These are phyloP conservation scores for Cavia porcellus DNA, from an alignment of 2,113 vertebrate species.

Conservation along the genomic window DNA sequence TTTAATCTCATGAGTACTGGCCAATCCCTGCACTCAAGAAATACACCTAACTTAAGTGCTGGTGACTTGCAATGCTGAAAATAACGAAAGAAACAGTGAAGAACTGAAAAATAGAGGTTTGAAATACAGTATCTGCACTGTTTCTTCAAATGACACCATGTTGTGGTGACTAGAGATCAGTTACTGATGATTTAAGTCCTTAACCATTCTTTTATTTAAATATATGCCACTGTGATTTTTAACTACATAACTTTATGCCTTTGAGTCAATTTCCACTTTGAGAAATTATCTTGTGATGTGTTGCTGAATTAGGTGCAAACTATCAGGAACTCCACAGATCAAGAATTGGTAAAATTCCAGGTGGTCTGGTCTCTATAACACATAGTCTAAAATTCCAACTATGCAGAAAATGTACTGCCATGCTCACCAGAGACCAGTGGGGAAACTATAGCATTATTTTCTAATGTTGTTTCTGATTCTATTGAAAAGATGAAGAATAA, in stretches of 20 bases:
- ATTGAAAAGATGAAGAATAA: neutral
- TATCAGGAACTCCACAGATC: neutral
- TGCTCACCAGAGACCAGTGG: too few species aligned
- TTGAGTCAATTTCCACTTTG: neutral
- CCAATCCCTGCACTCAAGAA: neutral
- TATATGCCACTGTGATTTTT: neutral
- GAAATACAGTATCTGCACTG: neutral
- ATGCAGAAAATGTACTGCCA: neutral
- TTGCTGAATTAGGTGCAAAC: neutral
- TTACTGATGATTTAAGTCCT: neutral
- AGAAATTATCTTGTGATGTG: conserved; percentile 2
- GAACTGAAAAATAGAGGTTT: neutral
- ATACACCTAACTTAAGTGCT: neutral
- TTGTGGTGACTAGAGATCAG: neutral
- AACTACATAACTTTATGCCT: neutral
- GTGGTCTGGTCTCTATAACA: neutral
- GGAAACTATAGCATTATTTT: neutral
- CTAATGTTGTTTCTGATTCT: neutral
- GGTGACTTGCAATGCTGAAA: neutral
- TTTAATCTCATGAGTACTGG: neutral
- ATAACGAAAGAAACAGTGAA: neutral
- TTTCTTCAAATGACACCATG: neutral
- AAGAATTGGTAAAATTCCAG: conserved; percentile 38
- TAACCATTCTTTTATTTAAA: neutral
- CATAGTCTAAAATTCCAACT: neutral